Evolutionary conservation across 2,113 vertebrate species (phyloP), one percentile per base, ranked within the genome.

Genomic region (Elgaria multicarinata): DNA sequence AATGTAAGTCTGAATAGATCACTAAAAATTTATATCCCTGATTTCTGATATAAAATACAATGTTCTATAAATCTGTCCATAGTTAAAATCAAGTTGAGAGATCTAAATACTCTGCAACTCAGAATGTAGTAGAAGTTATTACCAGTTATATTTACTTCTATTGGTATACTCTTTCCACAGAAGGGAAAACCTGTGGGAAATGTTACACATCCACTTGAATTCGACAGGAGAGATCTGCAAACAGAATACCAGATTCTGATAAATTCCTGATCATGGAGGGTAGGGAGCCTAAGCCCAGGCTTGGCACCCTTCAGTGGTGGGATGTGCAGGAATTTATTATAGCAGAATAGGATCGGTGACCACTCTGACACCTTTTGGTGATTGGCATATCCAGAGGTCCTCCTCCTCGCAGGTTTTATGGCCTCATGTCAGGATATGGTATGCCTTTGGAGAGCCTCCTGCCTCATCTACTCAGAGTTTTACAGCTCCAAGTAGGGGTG

Each of bases 1-100:
- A 69, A 81, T 36, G 69, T 71, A 62, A 6, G 75, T 72, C 88
- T 90, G 53, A 90, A 79, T 53, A 90, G 88, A 58, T 87, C 33
- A 83, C 84, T 67, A 89, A 91, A 14, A 24, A 33, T 50, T 39
- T 77, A 86, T 8, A 74, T 22, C 16, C 44, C 20, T 91, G 50
- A 77, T 22, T 33, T 33, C 94, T 69, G 87, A 64, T 82, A 82
- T 89, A 94, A 88, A 8, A 58, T 76, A 2, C 22, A 82, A 0
- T 44, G 28, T 67, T 93, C 76, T 55, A 77, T 36, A 86, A 44
- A 87, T 24, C 80, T 28, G 71, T 71, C 2, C 44, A 16, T 22
- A 85, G 53, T 79, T 89, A 74, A 91, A 92, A 88, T 42, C 24
- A 58, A 12, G 72, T 72, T 74, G 87, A 50, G 22, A 13, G 44